Evolutionary conservation across 2,113 vertebrate genomes (phyloP).

Genomic region (Pseudopodoces humilis): DNA sequence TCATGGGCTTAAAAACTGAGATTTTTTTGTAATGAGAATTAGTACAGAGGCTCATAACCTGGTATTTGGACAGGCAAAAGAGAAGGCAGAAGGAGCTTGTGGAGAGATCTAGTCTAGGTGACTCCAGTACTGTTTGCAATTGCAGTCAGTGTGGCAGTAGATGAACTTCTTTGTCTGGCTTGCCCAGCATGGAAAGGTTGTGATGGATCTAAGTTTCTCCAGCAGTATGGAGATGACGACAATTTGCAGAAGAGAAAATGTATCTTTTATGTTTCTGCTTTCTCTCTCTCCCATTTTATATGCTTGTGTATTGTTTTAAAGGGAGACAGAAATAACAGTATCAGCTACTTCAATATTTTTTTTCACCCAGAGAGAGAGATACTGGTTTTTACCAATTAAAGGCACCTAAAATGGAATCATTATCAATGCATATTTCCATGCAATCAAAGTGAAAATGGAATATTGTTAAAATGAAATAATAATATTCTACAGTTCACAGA

Average conservation of each 20-base stretch:
- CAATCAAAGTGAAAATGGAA: background rate
- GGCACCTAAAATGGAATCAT: background rate
- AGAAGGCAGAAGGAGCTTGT: background rate
- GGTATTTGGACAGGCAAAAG: background rate
- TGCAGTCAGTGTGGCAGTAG: background rate
- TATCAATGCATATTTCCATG: background rate
- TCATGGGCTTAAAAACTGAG: background rate
- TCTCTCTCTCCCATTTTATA: background rate
- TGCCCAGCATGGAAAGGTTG: background rate
- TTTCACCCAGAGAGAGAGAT: background rate
- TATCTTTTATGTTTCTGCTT: background rate
- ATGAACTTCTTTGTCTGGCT: background rate
- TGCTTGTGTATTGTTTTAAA: background rate
- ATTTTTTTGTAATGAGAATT: background rate
- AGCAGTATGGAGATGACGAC: background rate
- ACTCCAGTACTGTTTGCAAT: background rate
- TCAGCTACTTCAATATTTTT: background rate
- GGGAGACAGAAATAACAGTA: background rate
- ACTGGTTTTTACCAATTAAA: background rate
- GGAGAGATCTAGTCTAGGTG: background rate
- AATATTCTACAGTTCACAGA: background rate
- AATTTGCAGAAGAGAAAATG: background rate
- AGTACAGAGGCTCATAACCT: background rate
- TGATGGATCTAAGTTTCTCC: background rate
- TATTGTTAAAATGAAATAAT: background rate